Evolutionary conservation across 2,797 vertebrate species (phyloP).

Genomic region (Salarias fasciatus): DNA sequence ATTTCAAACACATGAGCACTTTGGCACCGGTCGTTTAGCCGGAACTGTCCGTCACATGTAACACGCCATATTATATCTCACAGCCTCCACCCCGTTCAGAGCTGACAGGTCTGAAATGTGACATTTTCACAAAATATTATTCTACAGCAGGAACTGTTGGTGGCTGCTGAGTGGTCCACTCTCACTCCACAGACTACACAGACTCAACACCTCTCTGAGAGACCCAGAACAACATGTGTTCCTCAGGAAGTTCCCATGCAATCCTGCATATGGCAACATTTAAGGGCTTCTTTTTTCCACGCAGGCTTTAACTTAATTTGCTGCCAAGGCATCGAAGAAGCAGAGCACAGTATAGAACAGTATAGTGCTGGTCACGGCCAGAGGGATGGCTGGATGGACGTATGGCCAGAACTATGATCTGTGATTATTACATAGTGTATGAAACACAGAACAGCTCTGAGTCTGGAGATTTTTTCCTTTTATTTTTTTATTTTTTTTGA

Average conservation of each 20-base stretch:
- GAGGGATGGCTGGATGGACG: slow-evolving; percentile 62
- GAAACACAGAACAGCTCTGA: slow-evolving; percentile 48
- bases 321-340: slow-evolving; percentile 81
- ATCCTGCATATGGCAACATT: slow-evolving; percentile 89
- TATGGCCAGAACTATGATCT: slow-evolving; percentile 56
- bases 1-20: slow-evolving; percentile 28
- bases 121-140: slow-evolving; percentile 64
- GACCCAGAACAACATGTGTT: slow-evolving; percentile 84
- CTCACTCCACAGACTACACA: slow-evolving; percentile 73
- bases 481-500: no score
- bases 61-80: slow-evolving; percentile 38
- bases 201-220: slow-evolving; percentile 84
- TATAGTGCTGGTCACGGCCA: slow-evolving; percentile 72
- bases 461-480: slow-evolving; percentile 20
- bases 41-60: slow-evolving; percentile 29
- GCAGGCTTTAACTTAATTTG: slow-evolving; percentile 87
- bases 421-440: slow-evolving; percentile 48
- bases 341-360: slow-evolving; percentile 80
- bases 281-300: slow-evolving; percentile 86
- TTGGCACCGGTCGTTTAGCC: slow-evolving; percentile 29
- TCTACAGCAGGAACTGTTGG: slow-evolving; percentile 49
- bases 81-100: slow-evolving; percentile 12
- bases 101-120: slow-evolving; percentile 55
- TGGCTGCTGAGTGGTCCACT: slow-evolving; percentile 57
- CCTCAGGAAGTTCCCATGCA: slow-evolving; percentile 88